These are phyloP conservation scores for Galeopsomyia nigrocyanea DNA, from an alignment of 2,888 invertebrate species.

Conservation along the genomic window DNA sequence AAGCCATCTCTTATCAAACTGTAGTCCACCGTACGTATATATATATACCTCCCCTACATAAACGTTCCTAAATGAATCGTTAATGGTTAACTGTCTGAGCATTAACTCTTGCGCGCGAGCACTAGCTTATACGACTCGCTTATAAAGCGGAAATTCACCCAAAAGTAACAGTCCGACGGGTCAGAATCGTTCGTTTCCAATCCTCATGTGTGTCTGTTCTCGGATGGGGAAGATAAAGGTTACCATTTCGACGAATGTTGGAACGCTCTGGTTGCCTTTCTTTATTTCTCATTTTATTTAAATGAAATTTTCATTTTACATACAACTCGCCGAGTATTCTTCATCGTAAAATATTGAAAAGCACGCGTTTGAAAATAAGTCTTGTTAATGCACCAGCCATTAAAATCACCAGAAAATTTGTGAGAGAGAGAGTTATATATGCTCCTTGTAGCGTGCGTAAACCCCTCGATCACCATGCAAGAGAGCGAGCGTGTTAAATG, in stretches of 20 bases:
- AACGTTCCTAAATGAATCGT: slow-evolving; percentile 68
- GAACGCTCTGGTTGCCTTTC: too few relatives aligned
- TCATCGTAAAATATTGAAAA: too few relatives aligned
- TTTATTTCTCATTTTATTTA: too few relatives aligned
- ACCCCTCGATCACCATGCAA: too few relatives aligned
- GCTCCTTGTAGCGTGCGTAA: too few relatives aligned
- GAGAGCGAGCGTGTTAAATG: slow-evolving; percentile 33
- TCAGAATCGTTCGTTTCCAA: slow-evolving; percentile 55
- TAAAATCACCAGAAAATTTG: too few relatives aligned
- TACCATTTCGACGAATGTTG: too few relatives aligned
- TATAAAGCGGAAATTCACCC: slow-evolving; percentile 66
- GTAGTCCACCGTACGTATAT: slow-evolving; percentile 21
- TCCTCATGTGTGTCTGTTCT: background rate
- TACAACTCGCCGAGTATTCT: too few relatives aligned
- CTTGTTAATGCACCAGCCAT: too few relatives aligned
- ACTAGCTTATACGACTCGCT: slow-evolving; percentile 56
- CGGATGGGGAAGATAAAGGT: slow-evolving; percentile 54
- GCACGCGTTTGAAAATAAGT: too few relatives aligned
- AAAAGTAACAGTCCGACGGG: slow-evolving; percentile 53
- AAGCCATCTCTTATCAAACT: slow-evolving; percentile 48
- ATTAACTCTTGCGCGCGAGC: slow-evolving; percentile 18
- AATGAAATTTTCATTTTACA: too few relatives aligned
- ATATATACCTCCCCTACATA: slow-evolving; percentile 55
- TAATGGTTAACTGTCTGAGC: slow-evolving; percentile 64
- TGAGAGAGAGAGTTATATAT: too few relatives aligned